phyloP scores from a whole-genome alignment of 2,113 vertebrate genomes.

The Phaethornis superciliosus region DNA sequence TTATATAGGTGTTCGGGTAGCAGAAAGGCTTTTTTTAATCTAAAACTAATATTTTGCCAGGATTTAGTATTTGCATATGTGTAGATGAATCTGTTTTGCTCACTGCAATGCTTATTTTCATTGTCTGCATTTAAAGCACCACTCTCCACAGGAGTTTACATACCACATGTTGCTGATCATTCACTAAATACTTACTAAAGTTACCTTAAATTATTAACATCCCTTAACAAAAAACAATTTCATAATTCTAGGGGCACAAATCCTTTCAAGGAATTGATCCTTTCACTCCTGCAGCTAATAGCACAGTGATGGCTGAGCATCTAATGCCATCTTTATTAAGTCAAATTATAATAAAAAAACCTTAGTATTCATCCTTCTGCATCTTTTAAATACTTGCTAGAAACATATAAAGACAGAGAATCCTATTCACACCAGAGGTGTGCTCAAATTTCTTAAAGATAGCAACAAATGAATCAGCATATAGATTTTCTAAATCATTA shows the following conservation, averaged over 20 bases:
- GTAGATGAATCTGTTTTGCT: conserved; percentile 4
- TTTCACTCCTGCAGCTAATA: conserved; percentile 7
- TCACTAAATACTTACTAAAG: background rate
- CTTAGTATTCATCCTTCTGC: background rate
- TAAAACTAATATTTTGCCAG: background rate
- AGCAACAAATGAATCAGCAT: conserved; percentile 66
- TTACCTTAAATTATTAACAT: conserved; percentile 28
- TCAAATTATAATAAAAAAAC: background rate
- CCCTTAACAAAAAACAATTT: background rate
- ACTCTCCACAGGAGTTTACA: background rate
- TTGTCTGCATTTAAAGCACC: conserved; percentile 5
- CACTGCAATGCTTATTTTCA: conserved; percentile 17
- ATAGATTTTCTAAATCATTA: conserved; percentile 73
- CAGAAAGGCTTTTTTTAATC: conserved; percentile 12
- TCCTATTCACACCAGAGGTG: conserved; percentile 49
- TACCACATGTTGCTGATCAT: conserved; percentile 58
- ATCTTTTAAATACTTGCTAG: conserved; percentile 68
- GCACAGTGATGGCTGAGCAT: background rate
- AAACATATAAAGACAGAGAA: conserved; percentile 62
- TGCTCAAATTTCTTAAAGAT: conserved; percentile 63
- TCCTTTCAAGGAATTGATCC: conserved; percentile 4
- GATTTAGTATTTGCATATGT: background rate
- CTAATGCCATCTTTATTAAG: conserved; percentile 25
- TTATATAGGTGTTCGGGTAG: background rate
- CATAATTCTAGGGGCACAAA: background rate